These are phyloP conservation scores for Python bivittatus DNA, from an alignment of 2,113 vertebrate genomes.

Conservation along the genomic window DNA sequence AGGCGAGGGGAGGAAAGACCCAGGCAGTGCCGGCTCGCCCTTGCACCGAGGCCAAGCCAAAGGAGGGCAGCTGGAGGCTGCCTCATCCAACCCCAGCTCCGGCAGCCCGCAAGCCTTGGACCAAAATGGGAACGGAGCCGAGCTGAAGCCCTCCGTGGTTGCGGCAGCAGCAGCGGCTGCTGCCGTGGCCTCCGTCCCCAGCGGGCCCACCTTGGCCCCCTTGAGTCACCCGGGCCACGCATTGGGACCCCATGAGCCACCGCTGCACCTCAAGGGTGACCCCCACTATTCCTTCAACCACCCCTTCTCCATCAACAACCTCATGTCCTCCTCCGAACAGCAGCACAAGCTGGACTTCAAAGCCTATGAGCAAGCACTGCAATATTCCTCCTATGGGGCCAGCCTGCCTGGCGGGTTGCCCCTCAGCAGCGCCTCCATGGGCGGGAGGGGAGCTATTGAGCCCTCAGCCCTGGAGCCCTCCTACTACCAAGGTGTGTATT, in stretches of 20 bases:
- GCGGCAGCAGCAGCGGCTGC: background rate
- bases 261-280: slow-evolving; percentile 93
- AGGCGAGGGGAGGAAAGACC: slow-evolving; percentile 65
- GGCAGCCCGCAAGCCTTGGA: slow-evolving; percentile 81
- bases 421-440: slow-evolving; percentile 78
- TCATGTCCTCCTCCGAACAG: slow-evolving; percentile 97
- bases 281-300: slow-evolving; percentile 98
- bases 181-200: background rate
- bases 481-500: slow-evolving; percentile 98
- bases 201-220: slow-evolving; percentile 78
- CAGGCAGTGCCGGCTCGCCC: background rate
- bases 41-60: slow-evolving; percentile 65
- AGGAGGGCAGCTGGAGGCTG: slow-evolving; percentile 76
- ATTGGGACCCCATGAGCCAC: slow-evolving; percentile 84
- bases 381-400: slow-evolving; percentile 89
- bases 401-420: slow-evolving; percentile 80
- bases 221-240: slow-evolving; percentile 81
- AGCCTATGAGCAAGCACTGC: slow-evolving; percentile 93
- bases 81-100: slow-evolving; percentile 74
- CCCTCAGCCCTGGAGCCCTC: slow-evolving; percentile 90
- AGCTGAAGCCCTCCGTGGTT: slow-evolving; percentile 83
- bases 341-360: slow-evolving; percentile 99
- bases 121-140: slow-evolving; percentile 76
- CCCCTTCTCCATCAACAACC: slow-evolving; percentile 98
- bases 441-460: slow-evolving; percentile 85